Percentiles rank a stretch among this genome's conserved stretches.
phyloP scores from a whole-genome alignment of 1,140 invertebrate species.

The Drepana arcuata region DNA sequence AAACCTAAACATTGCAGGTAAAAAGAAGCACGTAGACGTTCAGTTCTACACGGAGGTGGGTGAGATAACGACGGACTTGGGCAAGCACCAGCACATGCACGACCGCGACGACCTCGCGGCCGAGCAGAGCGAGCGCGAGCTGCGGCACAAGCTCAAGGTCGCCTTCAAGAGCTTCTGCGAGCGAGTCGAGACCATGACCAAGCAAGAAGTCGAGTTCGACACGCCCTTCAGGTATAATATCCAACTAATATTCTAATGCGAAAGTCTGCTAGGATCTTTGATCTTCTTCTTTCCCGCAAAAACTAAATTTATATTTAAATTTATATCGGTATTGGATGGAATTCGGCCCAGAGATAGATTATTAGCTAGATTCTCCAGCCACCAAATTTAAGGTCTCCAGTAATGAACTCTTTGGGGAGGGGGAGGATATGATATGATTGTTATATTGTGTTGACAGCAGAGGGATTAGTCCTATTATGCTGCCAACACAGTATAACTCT shows the following conservation, averaged over 20 bases:
- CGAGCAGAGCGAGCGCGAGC: slow-evolving; percentile 97
- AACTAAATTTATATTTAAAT: too few species aligned
- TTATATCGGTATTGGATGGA: too few species aligned
- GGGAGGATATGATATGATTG: too few species aligned
- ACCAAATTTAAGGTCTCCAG: too few species aligned
- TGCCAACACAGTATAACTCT: too few species aligned
- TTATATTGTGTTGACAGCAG: too few species aligned
- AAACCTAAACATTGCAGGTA: slow-evolving; percentile 73
- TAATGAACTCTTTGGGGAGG: too few species aligned
- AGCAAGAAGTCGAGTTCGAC: slow-evolving; percentile 98
- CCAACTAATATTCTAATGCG: neutral
- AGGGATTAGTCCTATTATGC: too few species aligned
- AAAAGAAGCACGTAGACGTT: slow-evolving; percentile 99
- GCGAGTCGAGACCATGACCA: slow-evolving; percentile 96
- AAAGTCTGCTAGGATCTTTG: too few species aligned
- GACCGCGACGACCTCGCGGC: slow-evolving; percentile 98
- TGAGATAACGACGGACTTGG: slow-evolving; percentile 99
- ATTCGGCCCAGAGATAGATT: too few species aligned
- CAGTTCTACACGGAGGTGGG: slow-evolving; percentile 99
- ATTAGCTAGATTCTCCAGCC: too few species aligned
- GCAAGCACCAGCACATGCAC: slow-evolving; percentile 99
- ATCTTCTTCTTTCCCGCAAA: too few species aligned
- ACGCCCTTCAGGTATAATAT: slow-evolving; percentile 85
- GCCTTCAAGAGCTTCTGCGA: slow-evolving; percentile 99
- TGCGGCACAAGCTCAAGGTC: slow-evolving; percentile 95